A percentile compares a stretch with the other conserved stretches of the same genome.
Conservation (phyloP, 92 coral and sea anemone species). For the Plumapathes pennacea region DNA sequence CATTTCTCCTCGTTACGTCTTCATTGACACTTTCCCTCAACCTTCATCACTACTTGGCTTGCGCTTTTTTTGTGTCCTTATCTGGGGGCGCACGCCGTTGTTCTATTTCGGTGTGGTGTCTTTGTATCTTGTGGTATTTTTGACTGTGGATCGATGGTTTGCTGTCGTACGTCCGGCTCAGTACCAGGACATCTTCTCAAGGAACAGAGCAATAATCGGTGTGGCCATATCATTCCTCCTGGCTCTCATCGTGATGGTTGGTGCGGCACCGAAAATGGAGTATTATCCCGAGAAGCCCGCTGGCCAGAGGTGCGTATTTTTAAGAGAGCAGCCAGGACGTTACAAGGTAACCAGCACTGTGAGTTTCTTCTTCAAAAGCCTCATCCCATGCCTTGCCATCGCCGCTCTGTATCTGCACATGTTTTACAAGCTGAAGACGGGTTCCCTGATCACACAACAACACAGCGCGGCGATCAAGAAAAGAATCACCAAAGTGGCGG, state of each 20-base stretch:
- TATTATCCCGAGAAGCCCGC: slow-evolving; percentile 34
- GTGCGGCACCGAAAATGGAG: slow-evolving; percentile 27
- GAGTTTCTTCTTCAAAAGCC: slow-evolving; percentile 60
- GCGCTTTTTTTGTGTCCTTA: slow-evolving; percentile 53
- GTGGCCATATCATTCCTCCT: slow-evolving; percentile 39
- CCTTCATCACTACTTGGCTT: slow-evolving; percentile 41
- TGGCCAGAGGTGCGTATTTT: slow-evolving; percentile 58
- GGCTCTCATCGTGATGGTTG: slow-evolving; percentile 47
- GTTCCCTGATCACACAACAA: slow-evolving; percentile 10
- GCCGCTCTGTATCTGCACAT: slow-evolving; percentile 63
- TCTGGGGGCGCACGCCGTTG: slow-evolving; percentile 51
- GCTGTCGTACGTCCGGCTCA: slow-evolving; percentile 61
- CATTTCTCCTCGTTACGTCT: slow-evolving; percentile 58
- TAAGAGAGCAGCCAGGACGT: slow-evolving; percentile 25
- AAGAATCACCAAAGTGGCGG: slow-evolving; percentile 69
- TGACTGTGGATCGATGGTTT: slow-evolving; percentile 80
- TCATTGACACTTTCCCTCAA: slow-evolving; percentile 27
- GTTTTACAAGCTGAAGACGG: slow-evolving; percentile 62
- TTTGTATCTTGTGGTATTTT: slow-evolving; percentile 54
- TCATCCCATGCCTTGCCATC: slow-evolving; percentile 61
- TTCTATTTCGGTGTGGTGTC: slow-evolving; percentile 74
- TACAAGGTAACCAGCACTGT: slow-evolving; percentile 29
- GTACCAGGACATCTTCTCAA: slow-evolving; percentile 39
- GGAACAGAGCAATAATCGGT: slow-evolving; percentile 34
- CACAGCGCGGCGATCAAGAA: slow-evolving; percentile 47